Evolutionary conservation across 2,888 invertebrate species (phyloP).

Genomic region (Ashinkailepas kermadecensis): DNA sequence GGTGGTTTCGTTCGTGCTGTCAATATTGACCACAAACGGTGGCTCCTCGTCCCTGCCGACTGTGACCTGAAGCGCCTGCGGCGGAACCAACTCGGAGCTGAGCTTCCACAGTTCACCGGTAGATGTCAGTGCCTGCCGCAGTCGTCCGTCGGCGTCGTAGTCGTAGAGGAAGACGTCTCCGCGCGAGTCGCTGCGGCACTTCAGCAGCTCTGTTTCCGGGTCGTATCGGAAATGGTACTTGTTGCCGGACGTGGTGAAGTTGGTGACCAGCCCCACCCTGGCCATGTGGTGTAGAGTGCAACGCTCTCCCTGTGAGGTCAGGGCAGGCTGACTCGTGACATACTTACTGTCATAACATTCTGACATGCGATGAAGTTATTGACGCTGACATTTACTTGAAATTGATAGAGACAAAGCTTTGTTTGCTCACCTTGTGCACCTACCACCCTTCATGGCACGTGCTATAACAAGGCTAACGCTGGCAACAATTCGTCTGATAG

Average conservation of each 20-base stretch:
- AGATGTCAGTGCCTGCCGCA: conserved; percentile 76
- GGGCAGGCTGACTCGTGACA: too few relatives aligned
- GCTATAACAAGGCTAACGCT: too few relatives aligned
- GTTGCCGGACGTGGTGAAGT: conserved; percentile 74
- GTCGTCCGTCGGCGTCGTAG: conserved; percentile 81
- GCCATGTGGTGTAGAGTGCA: conserved; percentile 72
- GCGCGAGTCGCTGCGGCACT: conserved; percentile 37
- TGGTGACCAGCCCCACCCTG: conserved; percentile 82
- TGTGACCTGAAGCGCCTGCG: not conserved
- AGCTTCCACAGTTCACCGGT: conserved; percentile 82
- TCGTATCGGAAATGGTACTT: conserved; percentile 83
- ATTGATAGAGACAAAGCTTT: too few relatives aligned
- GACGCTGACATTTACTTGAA: too few relatives aligned
- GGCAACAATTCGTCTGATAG: too few relatives aligned
- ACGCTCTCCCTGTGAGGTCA: not conserved
- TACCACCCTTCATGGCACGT: too few relatives aligned
- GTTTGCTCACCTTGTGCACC: too few relatives aligned
- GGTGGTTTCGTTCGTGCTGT: not conserved
- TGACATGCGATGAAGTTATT: too few relatives aligned
- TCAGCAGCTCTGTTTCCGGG: conserved; percentile 72
- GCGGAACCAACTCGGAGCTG: conserved; percentile 55
- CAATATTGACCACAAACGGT: not conserved
- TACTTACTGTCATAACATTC: too few relatives aligned
- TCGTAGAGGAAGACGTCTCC: conserved; percentile 58
- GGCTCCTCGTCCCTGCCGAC: not conserved